phyloP scores from a whole-genome alignment of 2,888 invertebrate genomes.

The Ornithoptera priamus region DNA sequence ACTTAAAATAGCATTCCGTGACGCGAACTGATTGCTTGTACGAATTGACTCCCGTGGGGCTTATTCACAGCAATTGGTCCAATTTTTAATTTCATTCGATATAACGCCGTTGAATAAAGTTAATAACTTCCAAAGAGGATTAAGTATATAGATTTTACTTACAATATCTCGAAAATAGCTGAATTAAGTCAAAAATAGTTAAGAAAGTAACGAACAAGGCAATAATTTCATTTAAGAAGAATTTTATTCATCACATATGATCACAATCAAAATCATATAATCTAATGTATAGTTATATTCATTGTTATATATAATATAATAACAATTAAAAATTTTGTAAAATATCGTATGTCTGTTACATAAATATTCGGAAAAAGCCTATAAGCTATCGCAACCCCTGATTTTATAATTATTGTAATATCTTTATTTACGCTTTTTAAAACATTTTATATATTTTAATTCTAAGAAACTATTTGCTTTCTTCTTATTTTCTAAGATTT shows the following conservation, averaged over 20 bases:
- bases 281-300: no score
- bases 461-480: background rate
- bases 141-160: background rate
- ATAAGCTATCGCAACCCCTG: no score
- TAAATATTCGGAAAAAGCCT: no score
- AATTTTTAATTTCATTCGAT: slow-evolving; percentile 12
- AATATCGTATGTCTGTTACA: no score
- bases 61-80: slow-evolving; percentile 15
- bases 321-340: no score
- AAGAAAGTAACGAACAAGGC: no score
- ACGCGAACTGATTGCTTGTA: slow-evolving; percentile 10
- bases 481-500: background rate
- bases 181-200: background rate
- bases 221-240: no score
- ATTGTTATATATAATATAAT: no score
- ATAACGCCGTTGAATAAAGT: background rate
- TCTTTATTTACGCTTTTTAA: background rate
- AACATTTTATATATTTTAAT: background rate
- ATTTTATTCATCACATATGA: no score
- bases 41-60: slow-evolving; percentile 4
- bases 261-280: no score
- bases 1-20: slow-evolving; percentile 15
- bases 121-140: background rate
- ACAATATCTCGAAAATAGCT: background rate
- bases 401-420: no score